phyloP scores from a whole-genome alignment of 1,140 invertebrate species.

The Calliphora vicina region DNA sequence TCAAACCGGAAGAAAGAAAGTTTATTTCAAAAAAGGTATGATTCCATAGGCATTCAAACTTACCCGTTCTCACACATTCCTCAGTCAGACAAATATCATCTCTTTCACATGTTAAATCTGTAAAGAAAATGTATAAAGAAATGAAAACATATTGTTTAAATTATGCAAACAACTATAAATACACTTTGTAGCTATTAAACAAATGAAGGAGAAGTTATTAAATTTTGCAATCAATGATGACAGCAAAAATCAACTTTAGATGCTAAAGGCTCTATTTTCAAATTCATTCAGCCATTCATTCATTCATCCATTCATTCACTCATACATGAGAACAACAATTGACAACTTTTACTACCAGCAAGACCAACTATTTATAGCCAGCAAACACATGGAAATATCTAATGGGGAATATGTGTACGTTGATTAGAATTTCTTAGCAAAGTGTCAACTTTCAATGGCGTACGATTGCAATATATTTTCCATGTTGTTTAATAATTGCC shows the following conservation, averaged over 20 bases:
- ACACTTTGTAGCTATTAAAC: not conserved
- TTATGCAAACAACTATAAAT: not conserved
- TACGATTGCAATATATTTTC: not conserved
- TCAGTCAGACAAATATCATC: conserved; percentile 71
- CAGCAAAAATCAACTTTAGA: not conserved
- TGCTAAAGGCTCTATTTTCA: not conserved
- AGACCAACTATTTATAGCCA: not conserved
- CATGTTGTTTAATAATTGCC: not conserved
- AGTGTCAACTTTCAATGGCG: not conserved
- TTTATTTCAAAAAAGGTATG: too few species aligned
- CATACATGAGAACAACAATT: too few species aligned
- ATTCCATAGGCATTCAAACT: conserved; percentile 48
- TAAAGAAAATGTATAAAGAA: conserved; percentile 32
- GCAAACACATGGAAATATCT: not conserved
- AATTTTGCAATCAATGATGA: not conserved
- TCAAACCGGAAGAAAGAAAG: too few species aligned
- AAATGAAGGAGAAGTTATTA: not conserved
- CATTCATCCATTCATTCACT: too few species aligned
- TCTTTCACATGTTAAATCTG: conserved; percentile 40
- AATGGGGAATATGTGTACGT: not conserved
- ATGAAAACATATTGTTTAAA: not conserved
- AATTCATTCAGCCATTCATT: not conserved
- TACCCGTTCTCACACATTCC: conserved; percentile 77
- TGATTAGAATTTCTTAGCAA: not conserved
- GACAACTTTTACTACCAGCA: too few species aligned